A percentile compares a stretch with the other conserved stretches of the same genome.
Evolutionary conservation across 2,888 invertebrate species (phyloP).

Genomic region (Scaptomyza tumidula): DNA sequence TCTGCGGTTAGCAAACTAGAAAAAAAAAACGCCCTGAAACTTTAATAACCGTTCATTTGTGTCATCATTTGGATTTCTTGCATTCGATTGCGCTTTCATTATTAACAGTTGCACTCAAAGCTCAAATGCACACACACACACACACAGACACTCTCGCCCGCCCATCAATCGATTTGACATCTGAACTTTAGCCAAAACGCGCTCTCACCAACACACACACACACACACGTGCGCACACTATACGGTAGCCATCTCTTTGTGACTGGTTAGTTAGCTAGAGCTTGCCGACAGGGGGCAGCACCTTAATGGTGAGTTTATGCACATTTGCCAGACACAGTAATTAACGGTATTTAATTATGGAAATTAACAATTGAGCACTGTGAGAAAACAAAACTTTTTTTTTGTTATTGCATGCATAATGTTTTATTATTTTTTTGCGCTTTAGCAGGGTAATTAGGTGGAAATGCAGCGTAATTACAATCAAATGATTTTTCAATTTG

Average conservation of each 20-base stretch:
- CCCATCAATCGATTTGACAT: slow-evolving; percentile 70
- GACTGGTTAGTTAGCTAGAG: slow-evolving; percentile 23
- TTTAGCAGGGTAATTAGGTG: slow-evolving; percentile 65
- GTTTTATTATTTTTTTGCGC: slow-evolving; percentile 27
- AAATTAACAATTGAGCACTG: slow-evolving; percentile 71
- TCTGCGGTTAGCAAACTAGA: slow-evolving; percentile 46
- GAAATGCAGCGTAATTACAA: slow-evolving; percentile 75
- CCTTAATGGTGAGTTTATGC: slow-evolving; percentile 36
- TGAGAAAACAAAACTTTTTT: slow-evolving; percentile 48
- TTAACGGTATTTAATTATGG: slow-evolving; percentile 78
- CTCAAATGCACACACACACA: slow-evolving; percentile 6
- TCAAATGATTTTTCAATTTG: slow-evolving; percentile 77
- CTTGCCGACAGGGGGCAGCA: slow-evolving; percentile 33
- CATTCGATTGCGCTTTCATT: slow-evolving; percentile 47
- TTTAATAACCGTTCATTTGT: slow-evolving; percentile 76
- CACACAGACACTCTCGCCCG: slow-evolving; percentile 27
- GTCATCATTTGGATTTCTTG: slow-evolving; percentile 51
- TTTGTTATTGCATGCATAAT: slow-evolving; percentile 18
- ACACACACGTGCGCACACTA: background rate
- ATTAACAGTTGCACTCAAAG: slow-evolving; percentile 36
- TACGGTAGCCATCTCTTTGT: slow-evolving; percentile 24
- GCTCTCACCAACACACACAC: slow-evolving; percentile 7
- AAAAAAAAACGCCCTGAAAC: slow-evolving; percentile 31
- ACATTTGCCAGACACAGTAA: slow-evolving; percentile 45
- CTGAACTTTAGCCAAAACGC: slow-evolving; percentile 56